Conservation (phyloP, 2,113 vertebrate genomes). For the Otus sunia region DNA sequence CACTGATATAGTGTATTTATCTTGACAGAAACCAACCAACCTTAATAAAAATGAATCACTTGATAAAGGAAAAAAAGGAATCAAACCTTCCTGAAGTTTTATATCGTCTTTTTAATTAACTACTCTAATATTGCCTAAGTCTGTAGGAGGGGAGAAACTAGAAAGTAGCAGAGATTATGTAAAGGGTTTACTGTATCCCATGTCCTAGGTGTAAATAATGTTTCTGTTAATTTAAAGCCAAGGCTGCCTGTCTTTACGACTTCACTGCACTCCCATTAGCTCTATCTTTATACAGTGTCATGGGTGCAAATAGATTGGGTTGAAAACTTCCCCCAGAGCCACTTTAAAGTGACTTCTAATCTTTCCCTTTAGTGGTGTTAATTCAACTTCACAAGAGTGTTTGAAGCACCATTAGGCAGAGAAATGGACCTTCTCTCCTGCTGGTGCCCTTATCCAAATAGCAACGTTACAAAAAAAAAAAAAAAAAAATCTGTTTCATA, state of each 20-base stretch:
- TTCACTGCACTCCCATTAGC: slow-evolving; percentile 43
- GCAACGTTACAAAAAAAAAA: not conserved
- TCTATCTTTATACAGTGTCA: not conserved
- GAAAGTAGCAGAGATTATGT: not conserved
- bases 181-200: not conserved
- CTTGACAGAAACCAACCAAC: not conserved
- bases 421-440: slow-evolving; percentile 54
- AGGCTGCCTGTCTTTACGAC: slow-evolving; percentile 1
- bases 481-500: not conserved
- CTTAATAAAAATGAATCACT: slow-evolving; percentile 8
- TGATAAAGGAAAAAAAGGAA: not conserved
- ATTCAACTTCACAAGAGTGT: slow-evolving; percentile 27
- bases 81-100: not conserved
- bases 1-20: not conserved
- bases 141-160: not conserved
- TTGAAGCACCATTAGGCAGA: slow-evolving; percentile 62
- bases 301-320: slow-evolving; percentile 31
- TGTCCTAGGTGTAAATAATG: slow-evolving; percentile 37
- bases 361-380: slow-evolving; percentile 58
- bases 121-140: not conserved
- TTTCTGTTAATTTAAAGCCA: slow-evolving; percentile 57
- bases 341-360: slow-evolving; percentile 49
- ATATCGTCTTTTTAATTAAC: not conserved
- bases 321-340: slow-evolving; percentile 40
- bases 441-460: slow-evolving; percentile 31